Evolutionary conservation across 2,888 invertebrate genomes (phyloP).

Genomic region (Stenodera caucasica): DNA sequence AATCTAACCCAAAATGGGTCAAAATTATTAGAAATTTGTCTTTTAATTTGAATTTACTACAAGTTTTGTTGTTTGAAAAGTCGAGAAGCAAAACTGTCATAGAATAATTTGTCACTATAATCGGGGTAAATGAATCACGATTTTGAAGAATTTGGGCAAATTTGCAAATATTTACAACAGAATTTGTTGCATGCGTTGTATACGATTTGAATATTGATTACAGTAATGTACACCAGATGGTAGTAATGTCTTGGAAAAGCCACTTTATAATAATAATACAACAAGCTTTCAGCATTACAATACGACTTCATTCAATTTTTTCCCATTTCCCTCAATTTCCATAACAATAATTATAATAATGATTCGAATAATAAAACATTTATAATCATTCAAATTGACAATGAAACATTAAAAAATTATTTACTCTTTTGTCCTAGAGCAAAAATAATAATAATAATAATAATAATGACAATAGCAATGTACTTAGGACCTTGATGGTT

Average conservation of each 20-base stretch:
- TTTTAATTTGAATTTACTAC: no score
- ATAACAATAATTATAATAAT: no score
- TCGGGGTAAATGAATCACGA: no score
- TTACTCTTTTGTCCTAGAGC: not conserved
- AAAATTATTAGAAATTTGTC: no score
- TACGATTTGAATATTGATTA: constrained; percentile 24
- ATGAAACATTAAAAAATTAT: not conserved
- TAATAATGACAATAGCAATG: no score
- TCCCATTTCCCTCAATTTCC: not conserved
- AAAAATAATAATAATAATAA: no score
- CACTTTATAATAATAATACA: constrained; percentile 14
- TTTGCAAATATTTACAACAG: no score
- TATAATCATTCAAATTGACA: not conserved
- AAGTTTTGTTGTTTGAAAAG: no score
- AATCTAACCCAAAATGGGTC: no score
- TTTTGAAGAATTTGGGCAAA: no score
- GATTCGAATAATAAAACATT: not conserved
- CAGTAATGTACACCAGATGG: constrained; percentile 22
- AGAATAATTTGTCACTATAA: no score
- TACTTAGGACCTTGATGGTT: not conserved
- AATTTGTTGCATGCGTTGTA: constrained; percentile 18
- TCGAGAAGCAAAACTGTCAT: no score
- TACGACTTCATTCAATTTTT: not conserved
- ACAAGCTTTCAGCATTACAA: not conserved
- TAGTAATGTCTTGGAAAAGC: constrained; percentile 20